phyloP scores from a whole-genome alignment of 1,140 invertebrate genomes.

The Bathynomus jamesi region DNA sequence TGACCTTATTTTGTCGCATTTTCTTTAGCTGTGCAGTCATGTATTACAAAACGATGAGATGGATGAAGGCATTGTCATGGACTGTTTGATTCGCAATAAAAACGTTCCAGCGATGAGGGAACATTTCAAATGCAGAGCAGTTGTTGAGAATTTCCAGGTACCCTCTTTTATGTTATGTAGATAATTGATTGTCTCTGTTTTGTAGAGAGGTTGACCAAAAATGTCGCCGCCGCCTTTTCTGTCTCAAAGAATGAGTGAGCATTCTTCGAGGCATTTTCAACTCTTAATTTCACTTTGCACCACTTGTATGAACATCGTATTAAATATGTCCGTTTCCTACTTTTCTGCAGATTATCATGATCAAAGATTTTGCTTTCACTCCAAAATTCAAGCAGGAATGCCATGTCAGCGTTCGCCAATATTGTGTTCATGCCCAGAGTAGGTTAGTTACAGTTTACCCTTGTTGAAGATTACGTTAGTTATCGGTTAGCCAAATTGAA shows the following conservation, averaged over 20 bases:
- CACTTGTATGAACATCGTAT: no score
- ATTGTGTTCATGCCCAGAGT: slow-evolving; percentile 31
- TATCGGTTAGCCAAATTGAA: no score
- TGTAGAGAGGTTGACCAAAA: no score
- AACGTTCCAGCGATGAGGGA: slow-evolving; percentile 68
- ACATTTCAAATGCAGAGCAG: slow-evolving; percentile 72
- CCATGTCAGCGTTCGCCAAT: slow-evolving; percentile 58
- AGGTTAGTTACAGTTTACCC: no score
- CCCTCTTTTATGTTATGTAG: slow-evolving; percentile 20
- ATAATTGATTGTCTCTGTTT: no score
- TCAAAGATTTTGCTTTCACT: slow-evolving; percentile 91
- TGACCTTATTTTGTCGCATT: background rate
- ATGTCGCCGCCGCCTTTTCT: no score
- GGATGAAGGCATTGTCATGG: slow-evolving; percentile 66
- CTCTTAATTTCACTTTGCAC: no score
- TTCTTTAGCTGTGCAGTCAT: slow-evolving; percentile 17
- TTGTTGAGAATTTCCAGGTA: slow-evolving; percentile 78
- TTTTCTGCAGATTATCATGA: slow-evolving; percentile 69
- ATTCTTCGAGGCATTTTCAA: no score
- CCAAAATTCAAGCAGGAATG: slow-evolving; percentile 94
- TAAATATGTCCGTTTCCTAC: no score
- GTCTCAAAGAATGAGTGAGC: no score
- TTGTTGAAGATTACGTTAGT: no score
- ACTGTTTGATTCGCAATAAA: slow-evolving; percentile 88
- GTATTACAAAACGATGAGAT: slow-evolving; percentile 39